These are phyloP conservation scores for Drosophila kambysellisi DNA, from an alignment of 2,888 invertebrate species.

Conservation along the genomic window DNA sequence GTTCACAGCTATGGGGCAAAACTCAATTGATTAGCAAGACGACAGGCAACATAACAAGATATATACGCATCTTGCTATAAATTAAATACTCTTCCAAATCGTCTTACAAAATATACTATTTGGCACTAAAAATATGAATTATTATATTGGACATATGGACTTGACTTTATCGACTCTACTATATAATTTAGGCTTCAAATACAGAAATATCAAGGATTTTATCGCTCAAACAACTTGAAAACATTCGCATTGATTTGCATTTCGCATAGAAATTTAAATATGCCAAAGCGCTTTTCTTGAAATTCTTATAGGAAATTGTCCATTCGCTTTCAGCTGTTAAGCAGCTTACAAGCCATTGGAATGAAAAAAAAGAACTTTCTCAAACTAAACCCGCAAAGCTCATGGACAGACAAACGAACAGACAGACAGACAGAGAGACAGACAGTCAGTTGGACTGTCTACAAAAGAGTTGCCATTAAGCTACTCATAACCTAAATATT, in stretches of 20 bases:
- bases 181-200: not conserved
- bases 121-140: not conserved
- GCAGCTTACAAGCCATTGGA: slow-evolving; percentile 35
- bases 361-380: slow-evolving; percentile 20
- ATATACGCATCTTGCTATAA: not conserved
- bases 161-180: not conserved
- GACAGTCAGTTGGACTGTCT: slow-evolving; percentile 9
- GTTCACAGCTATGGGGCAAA: slow-evolving; percentile 41
- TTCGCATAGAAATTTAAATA: not conserved
- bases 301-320: slow-evolving; percentile 21
- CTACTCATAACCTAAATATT: slow-evolving; percentile 76
- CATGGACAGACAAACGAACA: not conserved
- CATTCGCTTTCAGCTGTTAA: slow-evolving; percentile 33
- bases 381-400: slow-evolving; percentile 43
- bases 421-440: not conserved
- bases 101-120: not conserved
- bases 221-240: slow-evolving; percentile 1
- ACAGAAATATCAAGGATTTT: slow-evolving; percentile 1
- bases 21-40: slow-evolving; percentile 51
- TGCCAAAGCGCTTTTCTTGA: slow-evolving; percentile 1
- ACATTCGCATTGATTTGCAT: slow-evolving; percentile 8
- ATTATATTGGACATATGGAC: not conserved
- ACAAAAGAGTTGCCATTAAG: slow-evolving; percentile 68
- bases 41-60: not conserved
- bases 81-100: not conserved